phyloP scores from a whole-genome alignment of 2,113 vertebrate genomes.

The Thalassarche chlororhynchos region DNA sequence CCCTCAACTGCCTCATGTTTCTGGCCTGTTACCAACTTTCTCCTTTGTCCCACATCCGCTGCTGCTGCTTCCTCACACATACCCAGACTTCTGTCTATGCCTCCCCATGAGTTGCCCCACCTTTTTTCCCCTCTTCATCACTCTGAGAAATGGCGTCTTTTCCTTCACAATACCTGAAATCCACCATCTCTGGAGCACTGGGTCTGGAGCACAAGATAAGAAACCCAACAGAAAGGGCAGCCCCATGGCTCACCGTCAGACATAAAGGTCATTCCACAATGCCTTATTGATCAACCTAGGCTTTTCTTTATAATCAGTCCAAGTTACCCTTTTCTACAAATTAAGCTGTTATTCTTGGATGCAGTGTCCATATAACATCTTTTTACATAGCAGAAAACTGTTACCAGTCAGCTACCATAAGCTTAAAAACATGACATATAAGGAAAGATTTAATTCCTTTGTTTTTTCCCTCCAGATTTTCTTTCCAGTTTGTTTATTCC shows the following conservation, averaged over 20 bases:
- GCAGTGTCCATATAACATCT: background rate
- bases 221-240: background rate
- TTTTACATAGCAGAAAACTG: background rate
- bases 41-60: background rate
- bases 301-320: background rate
- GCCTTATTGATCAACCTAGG: background rate
- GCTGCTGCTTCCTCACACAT: background rate
- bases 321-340: background rate
- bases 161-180: background rate
- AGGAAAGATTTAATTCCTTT: background rate
- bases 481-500: background rate
- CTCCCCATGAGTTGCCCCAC: background rate
- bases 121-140: background rate
- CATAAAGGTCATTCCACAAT: background rate
- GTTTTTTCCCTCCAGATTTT: background rate
- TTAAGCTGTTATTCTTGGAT: background rate
- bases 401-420: background rate
- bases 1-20: background rate
- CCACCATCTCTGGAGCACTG: background rate
- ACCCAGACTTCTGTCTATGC: background rate
- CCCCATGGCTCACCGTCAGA: background rate
- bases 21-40: background rate
- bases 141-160: background rate
- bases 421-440: background rate
- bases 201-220: background rate